Percentiles rank a stretch among this genome's conserved stretches.
phyloP scores from a whole-genome alignment of 2,888 invertebrate species.

The Acleris literana region DNA sequence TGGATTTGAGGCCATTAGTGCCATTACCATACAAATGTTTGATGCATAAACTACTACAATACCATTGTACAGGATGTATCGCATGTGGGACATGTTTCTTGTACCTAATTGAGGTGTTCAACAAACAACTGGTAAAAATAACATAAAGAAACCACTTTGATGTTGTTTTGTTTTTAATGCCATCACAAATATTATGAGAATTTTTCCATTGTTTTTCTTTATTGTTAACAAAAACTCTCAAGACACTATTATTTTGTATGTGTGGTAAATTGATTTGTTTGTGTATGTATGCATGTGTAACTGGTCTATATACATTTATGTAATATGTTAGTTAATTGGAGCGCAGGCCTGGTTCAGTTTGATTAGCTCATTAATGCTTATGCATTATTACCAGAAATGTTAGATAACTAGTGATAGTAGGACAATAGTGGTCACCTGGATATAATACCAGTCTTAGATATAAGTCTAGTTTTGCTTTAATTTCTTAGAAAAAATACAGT shows the following conservation, averaged over 20 bases:
- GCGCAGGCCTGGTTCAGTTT: neutral
- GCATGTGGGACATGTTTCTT: neutral
- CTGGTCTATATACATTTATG: constrained; percentile 5
- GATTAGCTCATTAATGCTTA: constrained; percentile 19
- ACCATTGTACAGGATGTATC: constrained; percentile 4
- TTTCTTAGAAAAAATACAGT: too few species aligned
- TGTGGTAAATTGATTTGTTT: neutral
- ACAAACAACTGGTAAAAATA: too few species aligned
- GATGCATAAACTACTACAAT: constrained; percentile 38
- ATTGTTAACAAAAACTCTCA: neutral
- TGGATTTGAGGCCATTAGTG: constrained; percentile 40
- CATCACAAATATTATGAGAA: too few species aligned
- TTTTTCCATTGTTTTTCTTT: too few species aligned
- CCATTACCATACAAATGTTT: constrained; percentile 43
- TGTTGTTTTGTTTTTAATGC: too few species aligned
- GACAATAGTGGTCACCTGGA: neutral
- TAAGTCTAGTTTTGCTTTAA: too few species aligned
- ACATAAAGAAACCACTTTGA: too few species aligned
- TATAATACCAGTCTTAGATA: neutral
- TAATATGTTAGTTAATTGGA: neutral
- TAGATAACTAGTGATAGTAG: constrained; percentile 20
- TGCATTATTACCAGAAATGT: constrained; percentile 20
- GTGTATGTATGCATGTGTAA: constrained; percentile 2
- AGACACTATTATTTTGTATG: neutral
- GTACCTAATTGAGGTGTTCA: neutral